A percentile compares a stretch with the other conserved stretches of the same genome.
Conservation (phyloP, 2,797 vertebrate species). For the Craterocephalus amniculus region DNA sequence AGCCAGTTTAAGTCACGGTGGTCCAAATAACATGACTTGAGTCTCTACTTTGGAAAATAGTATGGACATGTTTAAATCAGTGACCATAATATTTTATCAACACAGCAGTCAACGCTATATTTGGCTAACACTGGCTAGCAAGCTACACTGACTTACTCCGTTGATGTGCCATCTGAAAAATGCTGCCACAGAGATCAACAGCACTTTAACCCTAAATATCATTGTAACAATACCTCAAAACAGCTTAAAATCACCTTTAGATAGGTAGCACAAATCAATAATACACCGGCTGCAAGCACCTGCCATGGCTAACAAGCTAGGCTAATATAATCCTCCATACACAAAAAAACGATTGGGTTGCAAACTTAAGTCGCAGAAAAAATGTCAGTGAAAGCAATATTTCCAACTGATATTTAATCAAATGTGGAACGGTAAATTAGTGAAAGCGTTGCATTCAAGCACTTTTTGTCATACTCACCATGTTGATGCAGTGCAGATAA, state of each 20-base stretch:
- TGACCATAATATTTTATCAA: not conserved
- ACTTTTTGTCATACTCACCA: slow-evolving; percentile 78
- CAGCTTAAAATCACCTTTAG: not conserved
- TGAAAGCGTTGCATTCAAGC: slow-evolving; percentile 11
- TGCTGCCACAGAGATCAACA: not conserved
- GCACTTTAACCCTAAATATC: not conserved
- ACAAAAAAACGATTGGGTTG: rapidly evolving
- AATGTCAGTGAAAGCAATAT: not conserved
- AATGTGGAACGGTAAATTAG: not conserved
- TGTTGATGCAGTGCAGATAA: slow-evolving; percentile 81
- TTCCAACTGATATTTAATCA: not conserved
- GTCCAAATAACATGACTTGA: not conserved
- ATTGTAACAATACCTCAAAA: not conserved
- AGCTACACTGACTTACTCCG: slow-evolving; percentile 33
- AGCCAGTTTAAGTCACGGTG: not conserved
- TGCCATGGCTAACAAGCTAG: slow-evolving; percentile 50
- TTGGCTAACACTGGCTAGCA: slow-evolving; percentile 26
- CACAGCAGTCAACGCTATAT: not conserved
- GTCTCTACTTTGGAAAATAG: not conserved
- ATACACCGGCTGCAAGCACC: slow-evolving; percentile 36
- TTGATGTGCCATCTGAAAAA: not conserved
- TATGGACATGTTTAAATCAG: not conserved
- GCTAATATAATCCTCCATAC: slow-evolving; percentile 26
- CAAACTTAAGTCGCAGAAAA: not conserved
- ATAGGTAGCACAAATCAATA: not conserved